Percentiles rank a stretch among this genome's conserved stretches.
These are phyloP conservation scores for Lochmaea crataegi DNA, from an alignment of 2,888 invertebrate species.

Conservation along the genomic window DNA sequence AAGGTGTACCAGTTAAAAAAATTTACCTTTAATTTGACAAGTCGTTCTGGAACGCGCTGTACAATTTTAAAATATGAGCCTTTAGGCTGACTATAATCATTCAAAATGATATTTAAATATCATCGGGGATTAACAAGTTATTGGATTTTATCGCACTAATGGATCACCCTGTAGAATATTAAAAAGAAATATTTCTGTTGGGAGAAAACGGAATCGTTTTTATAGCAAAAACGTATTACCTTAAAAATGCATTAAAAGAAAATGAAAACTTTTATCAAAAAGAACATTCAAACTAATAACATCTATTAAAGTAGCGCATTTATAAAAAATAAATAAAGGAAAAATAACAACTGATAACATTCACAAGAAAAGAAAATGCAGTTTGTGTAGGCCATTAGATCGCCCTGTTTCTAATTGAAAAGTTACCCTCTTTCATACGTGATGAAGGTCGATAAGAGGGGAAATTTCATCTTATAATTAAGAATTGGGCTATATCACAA, in stretches of 20 bases:
- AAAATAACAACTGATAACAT: constrained; percentile 45
- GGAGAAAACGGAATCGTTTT: no score
- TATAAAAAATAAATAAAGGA: constrained; percentile 37
- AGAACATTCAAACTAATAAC: constrained; percentile 13
- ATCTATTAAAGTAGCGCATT: neutral
- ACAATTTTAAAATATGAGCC: no score
- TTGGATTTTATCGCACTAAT: no score
- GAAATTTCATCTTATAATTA: constrained; percentile 27
- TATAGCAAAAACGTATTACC: neutral
- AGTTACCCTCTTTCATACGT: constrained; percentile 46
- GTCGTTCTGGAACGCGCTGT: no score
- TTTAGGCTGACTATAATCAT: no score
- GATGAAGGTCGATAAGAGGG: constrained; percentile 27
- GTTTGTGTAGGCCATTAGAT: constrained; percentile 52
- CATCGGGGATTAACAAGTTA: no score
- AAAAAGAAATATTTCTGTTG: no score
- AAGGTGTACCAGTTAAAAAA: no score
- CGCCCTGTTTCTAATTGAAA: constrained; percentile 49
- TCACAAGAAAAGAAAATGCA: constrained; percentile 40
- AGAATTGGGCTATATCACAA: constrained; percentile 22
- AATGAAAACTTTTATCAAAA: neutral
- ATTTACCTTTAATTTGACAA: no score
- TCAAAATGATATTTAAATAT: no score
- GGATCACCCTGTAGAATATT: no score
- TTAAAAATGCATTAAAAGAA: neutral